Base-by-base conservation (phyloP, 2,113 vertebrate genomes). In the Ardeotis arabs region DNA sequence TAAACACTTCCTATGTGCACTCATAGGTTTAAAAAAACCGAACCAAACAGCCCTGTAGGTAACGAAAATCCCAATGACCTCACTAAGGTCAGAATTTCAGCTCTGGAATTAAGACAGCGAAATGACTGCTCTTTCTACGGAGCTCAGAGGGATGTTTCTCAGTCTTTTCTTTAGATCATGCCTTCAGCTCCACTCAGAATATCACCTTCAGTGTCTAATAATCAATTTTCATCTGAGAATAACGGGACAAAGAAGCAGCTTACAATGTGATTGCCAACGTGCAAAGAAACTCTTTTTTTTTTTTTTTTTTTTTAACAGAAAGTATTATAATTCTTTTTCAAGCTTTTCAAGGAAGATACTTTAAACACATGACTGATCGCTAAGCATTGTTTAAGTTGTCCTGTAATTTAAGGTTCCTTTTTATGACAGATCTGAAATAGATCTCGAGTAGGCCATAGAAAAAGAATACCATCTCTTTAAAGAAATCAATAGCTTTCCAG, bases 401-500 rank as follows among this genome's bases (percentile, higher is more conserved):
- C 81, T 97, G 58, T 93, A 95, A 96, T 94, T 91, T 87, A 60
- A 95, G 53, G 31, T 62, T 89, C 90, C 63, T 81, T 82, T 95
- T 98, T 93, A 91, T 97, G 91, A 96, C 91, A 97, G 69, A 95
- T 95, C 80, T 96, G 92, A 98, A 97, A 95, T 83, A 97, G 96
- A 97, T 97, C 73, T 97, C 7, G 20, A 97, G 95, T 73, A 90
- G 94, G 90, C 67, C 69, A 86, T 63, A 91, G 94, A 93, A 96
- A 87, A 97, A 64, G 80, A 95, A 79, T 95, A 87, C 35, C 23
- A 87, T 96, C 94, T 97, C 93, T 97, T 97, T 89, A 96, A 97
- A 97, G 95, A 97, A 98, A 95, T 97, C 98, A 96, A 97, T 98
- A 97, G 94, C 93, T 96, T 97, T 97, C 97, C 95, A 97, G 97